Conservation (phyloP, 2,888 invertebrate species). For the Polymixis flavicincta region DNA sequence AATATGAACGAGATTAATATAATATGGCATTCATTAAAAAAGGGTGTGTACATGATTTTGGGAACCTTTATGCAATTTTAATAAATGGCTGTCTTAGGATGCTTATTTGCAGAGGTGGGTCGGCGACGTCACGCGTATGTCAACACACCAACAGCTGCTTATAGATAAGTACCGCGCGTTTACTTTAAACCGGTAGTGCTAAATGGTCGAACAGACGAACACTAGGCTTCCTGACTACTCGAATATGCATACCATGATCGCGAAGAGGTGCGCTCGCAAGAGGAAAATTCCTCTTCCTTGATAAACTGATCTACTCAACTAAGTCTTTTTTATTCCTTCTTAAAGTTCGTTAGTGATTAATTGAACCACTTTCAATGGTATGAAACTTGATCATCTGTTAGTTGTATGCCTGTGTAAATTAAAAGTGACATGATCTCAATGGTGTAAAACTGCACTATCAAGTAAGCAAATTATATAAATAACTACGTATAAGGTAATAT, state of each 20-base stretch:
- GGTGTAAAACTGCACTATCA: conserved; percentile 31
- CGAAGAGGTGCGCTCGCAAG: conserved; percentile 23
- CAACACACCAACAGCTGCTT: conserved; percentile 68
- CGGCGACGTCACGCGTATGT: conserved; percentile 57
- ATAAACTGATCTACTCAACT: conserved; percentile 17
- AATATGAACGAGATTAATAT: conserved; percentile 2
- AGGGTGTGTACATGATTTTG: conserved; percentile 11
- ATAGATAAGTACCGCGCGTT: conserved; percentile 64
- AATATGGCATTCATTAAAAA: background rate
- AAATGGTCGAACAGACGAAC: conserved; percentile 47
- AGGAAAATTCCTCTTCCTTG: conserved; percentile 57
- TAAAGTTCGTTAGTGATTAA: conserved; percentile 23
- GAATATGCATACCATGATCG: conserved; percentile 51
- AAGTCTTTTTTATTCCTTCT: background rate
- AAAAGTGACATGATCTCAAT: conserved; percentile 42
- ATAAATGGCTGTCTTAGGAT: conserved; percentile 1
- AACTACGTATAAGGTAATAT: conserved; percentile 25
- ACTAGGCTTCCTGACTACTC: conserved; percentile 64
- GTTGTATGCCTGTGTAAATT: conserved; percentile 25
- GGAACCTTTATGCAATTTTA: background rate
- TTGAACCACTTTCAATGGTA: conserved; percentile 6
- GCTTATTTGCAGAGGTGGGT: conserved; percentile 25
- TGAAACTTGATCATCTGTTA: conserved; percentile 38
- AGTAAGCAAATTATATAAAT: conserved; percentile 48
- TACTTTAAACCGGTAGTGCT: conserved; percentile 62